Percentiles rank a stretch among this genome's conserved stretches.
Evolutionary conservation across 2,113 vertebrate species (phyloP).

Genomic region (Ceyx melanurus): DNA sequence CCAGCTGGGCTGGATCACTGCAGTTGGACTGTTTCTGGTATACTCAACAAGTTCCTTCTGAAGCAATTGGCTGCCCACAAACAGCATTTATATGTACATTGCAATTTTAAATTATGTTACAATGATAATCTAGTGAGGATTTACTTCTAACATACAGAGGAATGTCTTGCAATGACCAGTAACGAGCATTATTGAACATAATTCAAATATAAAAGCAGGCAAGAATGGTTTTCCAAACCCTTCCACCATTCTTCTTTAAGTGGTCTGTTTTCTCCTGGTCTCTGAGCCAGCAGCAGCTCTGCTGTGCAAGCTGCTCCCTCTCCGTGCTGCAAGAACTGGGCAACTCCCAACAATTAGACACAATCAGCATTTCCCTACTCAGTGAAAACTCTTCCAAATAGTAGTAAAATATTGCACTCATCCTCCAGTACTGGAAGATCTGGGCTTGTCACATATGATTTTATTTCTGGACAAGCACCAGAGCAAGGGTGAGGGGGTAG

Average conservation of each 20-base stretch:
- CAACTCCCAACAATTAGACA: not conserved
- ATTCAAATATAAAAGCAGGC: not conserved
- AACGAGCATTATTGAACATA: not conserved
- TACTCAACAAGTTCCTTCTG: not conserved
- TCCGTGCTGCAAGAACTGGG: not conserved
- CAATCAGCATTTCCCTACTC: too few species aligned
- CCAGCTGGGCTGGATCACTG: not conserved
- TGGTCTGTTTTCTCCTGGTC: not conserved
- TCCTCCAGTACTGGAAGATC: not conserved
- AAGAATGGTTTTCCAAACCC: not conserved
- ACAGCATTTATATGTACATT: not conserved
- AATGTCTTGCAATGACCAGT: not conserved
- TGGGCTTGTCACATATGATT: rapidly evolving
- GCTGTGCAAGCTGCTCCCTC: not conserved
- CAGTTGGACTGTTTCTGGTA: not conserved
- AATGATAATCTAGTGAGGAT: not conserved
- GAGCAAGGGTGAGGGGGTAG: not conserved
- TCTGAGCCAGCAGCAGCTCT: not conserved
- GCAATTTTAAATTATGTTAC: not conserved
- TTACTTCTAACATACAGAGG: not conserved
- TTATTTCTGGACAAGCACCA: not conserved
- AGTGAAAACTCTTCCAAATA: not conserved
- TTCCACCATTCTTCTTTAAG: not conserved
- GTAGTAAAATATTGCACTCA: not conserved
- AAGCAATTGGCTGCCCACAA: not conserved